These are phyloP conservation scores for Orchestes rusci DNA, from an alignment of 2,888 invertebrate species.

Conservation along the genomic window DNA sequence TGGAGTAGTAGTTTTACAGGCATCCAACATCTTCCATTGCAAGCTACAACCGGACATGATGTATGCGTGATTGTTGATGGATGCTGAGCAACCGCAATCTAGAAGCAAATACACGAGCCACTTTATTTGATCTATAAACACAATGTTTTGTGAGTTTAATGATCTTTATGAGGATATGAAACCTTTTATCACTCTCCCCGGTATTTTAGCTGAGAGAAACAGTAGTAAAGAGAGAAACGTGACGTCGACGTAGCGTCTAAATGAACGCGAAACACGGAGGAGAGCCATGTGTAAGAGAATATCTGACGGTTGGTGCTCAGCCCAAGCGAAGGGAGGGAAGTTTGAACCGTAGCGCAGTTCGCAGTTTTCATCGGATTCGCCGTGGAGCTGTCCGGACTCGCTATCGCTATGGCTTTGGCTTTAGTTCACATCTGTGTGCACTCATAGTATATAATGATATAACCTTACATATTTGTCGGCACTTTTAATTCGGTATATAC, in stretches of 20 bases:
- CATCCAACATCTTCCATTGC: too few species aligned
- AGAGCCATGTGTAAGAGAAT: slow-evolving; percentile 36
- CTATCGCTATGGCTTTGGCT: slow-evolving; percentile 33
- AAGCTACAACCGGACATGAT: too few species aligned
- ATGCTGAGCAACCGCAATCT: slow-evolving; percentile 15
- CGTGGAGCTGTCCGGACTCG: slow-evolving; percentile 26
- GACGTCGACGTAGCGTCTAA: slow-evolving; percentile 19
- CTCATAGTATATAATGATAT: slow-evolving; percentile 42
- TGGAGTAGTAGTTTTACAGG: too few species aligned
- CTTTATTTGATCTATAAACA: slow-evolving; percentile 11
- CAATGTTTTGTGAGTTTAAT: slow-evolving; percentile 6
- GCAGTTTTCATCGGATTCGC: slow-evolving; percentile 28
- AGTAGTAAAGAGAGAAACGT: slow-evolving; percentile 16
- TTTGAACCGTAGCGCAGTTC: slow-evolving; percentile 37
- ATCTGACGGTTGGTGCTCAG: slow-evolving; percentile 33
- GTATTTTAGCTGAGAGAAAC: slow-evolving; percentile 14
- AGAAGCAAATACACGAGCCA: slow-evolving; percentile 14
- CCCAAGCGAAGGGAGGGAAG: slow-evolving; percentile 32
- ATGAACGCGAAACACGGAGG: slow-evolving; percentile 27
- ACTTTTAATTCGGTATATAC: slow-evolving; percentile 41
- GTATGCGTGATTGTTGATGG: slow-evolving; percentile 1
- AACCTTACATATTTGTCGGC: slow-evolving; percentile 40
- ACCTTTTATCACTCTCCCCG: slow-evolving; percentile 9
- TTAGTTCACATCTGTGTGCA: slow-evolving; percentile 44
- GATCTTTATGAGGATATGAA: slow-evolving; percentile 1